Evolutionary conservation across 2,797 vertebrate species (phyloP).

Genomic region (Lagocephalus sceleratus): DNA sequence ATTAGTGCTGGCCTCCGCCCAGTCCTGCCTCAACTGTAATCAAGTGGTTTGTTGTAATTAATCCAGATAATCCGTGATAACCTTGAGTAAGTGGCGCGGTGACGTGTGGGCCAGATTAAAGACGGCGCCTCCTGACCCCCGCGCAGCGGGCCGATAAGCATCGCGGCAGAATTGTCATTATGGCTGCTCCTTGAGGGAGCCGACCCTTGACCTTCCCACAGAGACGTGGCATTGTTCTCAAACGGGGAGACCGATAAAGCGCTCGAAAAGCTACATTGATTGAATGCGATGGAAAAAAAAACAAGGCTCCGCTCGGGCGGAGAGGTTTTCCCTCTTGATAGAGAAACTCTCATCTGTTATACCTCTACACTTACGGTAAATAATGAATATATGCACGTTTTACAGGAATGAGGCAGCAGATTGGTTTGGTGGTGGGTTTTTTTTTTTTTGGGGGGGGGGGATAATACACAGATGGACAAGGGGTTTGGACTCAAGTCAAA

Average conservation of each 20-base stretch:
- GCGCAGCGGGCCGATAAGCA: slow-evolving; percentile 31
- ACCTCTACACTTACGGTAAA: too few species aligned
- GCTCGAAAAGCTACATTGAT: background rate
- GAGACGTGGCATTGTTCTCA: slow-evolving; percentile 31
- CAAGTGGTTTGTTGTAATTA: slow-evolving; percentile 30
- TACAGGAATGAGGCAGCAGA: too few species aligned
- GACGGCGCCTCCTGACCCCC: slow-evolving; percentile 6
- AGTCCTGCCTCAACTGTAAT: slow-evolving; percentile 23
- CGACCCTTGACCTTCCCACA: slow-evolving; percentile 36
- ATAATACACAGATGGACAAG: too few species aligned
- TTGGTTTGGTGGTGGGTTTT: too few species aligned
- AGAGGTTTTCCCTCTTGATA: too few species aligned
- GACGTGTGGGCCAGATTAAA: slow-evolving; percentile 31
- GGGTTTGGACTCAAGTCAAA: too few species aligned
- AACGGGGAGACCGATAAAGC: slow-evolving; percentile 2
- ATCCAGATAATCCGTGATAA: slow-evolving; percentile 28
- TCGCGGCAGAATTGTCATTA: slow-evolving; percentile 18
- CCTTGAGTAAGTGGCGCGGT: slow-evolving; percentile 14
- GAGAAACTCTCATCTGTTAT: too few species aligned
- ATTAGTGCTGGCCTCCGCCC: slow-evolving; percentile 27
- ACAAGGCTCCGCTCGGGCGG: background rate
- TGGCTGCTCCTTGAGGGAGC: background rate
- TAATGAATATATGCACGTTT: too few species aligned
- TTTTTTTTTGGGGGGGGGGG: too few species aligned
- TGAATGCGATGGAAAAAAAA: background rate